phyloP scores from a whole-genome alignment of 2,888 invertebrate species.

The Mellilla xanthometata region DNA sequence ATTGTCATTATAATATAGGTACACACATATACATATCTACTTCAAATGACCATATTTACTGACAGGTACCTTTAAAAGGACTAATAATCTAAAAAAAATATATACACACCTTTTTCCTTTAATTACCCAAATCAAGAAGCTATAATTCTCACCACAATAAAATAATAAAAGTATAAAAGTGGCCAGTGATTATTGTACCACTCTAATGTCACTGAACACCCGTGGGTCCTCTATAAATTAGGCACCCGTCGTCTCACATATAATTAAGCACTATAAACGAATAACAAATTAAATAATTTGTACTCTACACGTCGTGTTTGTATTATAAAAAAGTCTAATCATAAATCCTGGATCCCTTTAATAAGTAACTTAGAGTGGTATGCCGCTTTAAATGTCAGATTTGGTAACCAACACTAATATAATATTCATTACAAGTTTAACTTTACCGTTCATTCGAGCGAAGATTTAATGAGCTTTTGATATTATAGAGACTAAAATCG shows the following conservation, averaged over 20 bases:
- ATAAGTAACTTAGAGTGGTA: slow-evolving; percentile 66
- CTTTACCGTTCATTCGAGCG: slow-evolving; percentile 2
- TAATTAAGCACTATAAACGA: slow-evolving; percentile 70
- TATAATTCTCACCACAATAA: slow-evolving; percentile 22
- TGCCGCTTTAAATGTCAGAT: slow-evolving; percentile 71
- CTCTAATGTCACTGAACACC: slow-evolving; percentile 51
- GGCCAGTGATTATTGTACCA: slow-evolving; percentile 51
- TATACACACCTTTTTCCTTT: background rate
- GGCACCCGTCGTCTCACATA: slow-evolving; percentile 48
- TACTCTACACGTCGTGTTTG: slow-evolving; percentile 66
- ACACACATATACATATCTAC: no score
- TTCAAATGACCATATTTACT: no score
- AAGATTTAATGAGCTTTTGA: background rate
- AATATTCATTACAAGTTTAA: slow-evolving; percentile 51
- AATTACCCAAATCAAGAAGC: slow-evolving; percentile 18
- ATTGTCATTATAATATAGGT: no score
- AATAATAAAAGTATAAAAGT: slow-evolving; percentile 23
- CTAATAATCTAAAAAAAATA: background rate
- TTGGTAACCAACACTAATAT: slow-evolving; percentile 68
- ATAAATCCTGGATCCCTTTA: slow-evolving; percentile 71
- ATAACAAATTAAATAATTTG: slow-evolving; percentile 77
- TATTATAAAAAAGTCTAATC: slow-evolving; percentile 72
- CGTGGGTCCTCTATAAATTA: slow-evolving; percentile 59
- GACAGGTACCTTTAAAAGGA: no score
- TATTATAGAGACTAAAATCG: background rate